These are phyloP conservation scores for Epinotia ramella DNA, from an alignment of 2,888 invertebrate species.

Conservation along the genomic window DNA sequence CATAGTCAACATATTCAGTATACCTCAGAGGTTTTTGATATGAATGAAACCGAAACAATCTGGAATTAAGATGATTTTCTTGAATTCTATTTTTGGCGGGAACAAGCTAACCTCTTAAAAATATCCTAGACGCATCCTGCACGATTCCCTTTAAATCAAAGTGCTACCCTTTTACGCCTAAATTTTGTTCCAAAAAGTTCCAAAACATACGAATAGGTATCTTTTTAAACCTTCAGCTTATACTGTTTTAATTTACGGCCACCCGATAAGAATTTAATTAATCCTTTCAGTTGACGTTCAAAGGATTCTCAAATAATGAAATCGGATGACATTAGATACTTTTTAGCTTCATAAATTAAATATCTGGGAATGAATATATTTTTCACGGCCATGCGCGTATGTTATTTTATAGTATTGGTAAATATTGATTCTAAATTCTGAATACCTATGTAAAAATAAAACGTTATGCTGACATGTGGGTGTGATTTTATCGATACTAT, in stretches of 20 bases:
- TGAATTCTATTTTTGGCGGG: no score
- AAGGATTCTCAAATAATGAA: conserved; percentile 31
- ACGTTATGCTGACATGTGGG: no score
- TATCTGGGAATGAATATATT: background rate
- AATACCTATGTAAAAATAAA: no score
- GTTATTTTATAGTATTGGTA: background rate
- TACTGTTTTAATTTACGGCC: conserved; percentile 40
- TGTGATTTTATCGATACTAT: no score
- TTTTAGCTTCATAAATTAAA: conserved; percentile 13
- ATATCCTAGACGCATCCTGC: background rate
- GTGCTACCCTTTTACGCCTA: conserved; percentile 11
- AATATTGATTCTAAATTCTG: no score
- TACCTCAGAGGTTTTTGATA: no score
- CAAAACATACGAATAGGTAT: conserved; percentile 13
- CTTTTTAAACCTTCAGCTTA: conserved; percentile 34
- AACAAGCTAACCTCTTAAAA: no score
- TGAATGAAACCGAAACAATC: no score
- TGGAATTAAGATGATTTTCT: no score
- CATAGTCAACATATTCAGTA: no score
- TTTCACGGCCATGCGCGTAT: background rate
- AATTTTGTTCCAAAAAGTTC: conserved; percentile 4
- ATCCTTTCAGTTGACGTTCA: conserved; percentile 32
- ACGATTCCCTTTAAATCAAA: background rate
- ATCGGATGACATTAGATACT: conserved; percentile 8
- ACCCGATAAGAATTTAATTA: conserved; percentile 39